Conservation (phyloP, 2,797 vertebrate genomes). For the Coracias cyanogaster region DNA sequence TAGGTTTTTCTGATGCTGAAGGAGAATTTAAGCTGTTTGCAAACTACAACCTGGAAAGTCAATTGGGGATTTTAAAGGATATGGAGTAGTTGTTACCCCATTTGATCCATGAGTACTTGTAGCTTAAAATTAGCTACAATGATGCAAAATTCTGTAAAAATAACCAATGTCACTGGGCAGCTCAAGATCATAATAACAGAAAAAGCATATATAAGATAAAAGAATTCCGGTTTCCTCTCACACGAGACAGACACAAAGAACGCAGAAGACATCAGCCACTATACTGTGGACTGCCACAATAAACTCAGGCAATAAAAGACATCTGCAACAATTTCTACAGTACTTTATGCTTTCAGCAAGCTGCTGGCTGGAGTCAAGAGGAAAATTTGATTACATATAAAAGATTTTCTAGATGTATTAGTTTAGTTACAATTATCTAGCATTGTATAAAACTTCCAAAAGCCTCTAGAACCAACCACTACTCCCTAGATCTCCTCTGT, state of each 20-base stretch:
- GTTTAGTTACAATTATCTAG: neutral
- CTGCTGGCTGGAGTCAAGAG: no score
- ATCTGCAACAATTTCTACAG: neutral
- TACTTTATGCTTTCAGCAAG: neutral
- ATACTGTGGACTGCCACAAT: neutral
- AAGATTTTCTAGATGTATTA: neutral
- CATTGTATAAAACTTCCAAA: neutral
- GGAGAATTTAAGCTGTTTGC: neutral
- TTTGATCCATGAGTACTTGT: neutral
- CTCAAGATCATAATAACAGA: neutral
- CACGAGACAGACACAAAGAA: neutral
- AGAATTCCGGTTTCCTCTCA: neutral
- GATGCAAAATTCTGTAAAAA: neutral
- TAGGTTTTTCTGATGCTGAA: neutral
- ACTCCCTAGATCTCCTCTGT: neutral
- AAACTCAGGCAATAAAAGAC: neutral
- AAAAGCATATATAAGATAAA: neutral
- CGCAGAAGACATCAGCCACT: neutral
- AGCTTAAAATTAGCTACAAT: neutral
- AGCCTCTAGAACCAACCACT: neutral
- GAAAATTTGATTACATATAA: neutral
- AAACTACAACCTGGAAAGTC: neutral
- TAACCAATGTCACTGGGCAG: neutral
- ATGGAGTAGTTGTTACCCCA: neutral
- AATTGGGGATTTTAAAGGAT: neutral